Evolutionary conservation across 2,888 invertebrate genomes (phyloP).

Genomic region (Ormia ochracea): DNA sequence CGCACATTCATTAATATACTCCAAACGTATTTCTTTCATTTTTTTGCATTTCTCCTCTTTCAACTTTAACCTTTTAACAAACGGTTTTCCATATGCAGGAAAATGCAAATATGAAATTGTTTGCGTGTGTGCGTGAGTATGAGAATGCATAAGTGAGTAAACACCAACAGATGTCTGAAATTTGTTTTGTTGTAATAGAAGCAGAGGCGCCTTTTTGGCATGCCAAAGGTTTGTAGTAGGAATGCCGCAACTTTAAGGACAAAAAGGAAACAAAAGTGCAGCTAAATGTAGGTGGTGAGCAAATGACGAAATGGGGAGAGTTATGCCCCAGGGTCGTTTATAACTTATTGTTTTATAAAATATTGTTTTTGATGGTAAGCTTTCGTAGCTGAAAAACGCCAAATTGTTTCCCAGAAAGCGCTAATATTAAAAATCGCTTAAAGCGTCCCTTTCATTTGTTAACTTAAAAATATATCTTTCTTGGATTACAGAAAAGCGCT

Average conservation of each 20-base stretch:
- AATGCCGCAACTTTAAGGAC: not conserved
- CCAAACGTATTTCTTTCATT: not conserved
- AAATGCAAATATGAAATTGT: not conserved
- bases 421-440: too few relatives aligned
- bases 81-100: conserved; percentile 12
- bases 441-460: too few relatives aligned
- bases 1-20: conserved; percentile 53
- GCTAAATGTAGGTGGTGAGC: too few relatives aligned
- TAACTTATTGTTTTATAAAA: too few relatives aligned
- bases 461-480: too few relatives aligned
- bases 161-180: not conserved
- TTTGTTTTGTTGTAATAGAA: not conserved
- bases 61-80: conserved; percentile 30
- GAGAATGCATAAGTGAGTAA: not conserved
- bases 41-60: conserved; percentile 9
- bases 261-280: not conserved
- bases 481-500: too few relatives aligned
- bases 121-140: not conserved
- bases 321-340: too few relatives aligned
- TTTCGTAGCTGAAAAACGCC: too few relatives aligned
- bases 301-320: too few relatives aligned
- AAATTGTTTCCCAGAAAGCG: too few relatives aligned
- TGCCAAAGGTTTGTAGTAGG: not conserved
- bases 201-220: not conserved
- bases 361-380: too few relatives aligned